Conservation (phyloP, 1,140 invertebrate genomes). For the Drosophila pruinosa region DNA sequence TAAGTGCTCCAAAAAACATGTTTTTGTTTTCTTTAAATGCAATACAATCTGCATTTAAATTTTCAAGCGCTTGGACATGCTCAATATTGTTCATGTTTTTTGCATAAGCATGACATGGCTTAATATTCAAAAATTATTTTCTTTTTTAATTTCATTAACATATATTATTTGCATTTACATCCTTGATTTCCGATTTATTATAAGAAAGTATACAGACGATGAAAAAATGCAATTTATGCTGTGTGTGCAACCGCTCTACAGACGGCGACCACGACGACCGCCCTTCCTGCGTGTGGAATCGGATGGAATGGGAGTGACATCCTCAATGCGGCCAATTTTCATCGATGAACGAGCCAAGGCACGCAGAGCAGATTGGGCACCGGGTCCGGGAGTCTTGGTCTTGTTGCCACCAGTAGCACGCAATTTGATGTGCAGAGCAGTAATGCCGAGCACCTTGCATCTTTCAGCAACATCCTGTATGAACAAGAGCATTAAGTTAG, state of each 20-base stretch:
- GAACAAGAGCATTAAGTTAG: conserved; percentile 5
- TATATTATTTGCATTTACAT: neutral
- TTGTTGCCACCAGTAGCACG: conserved; percentile 99
- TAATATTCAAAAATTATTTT: neutral
- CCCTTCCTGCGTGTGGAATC: conserved; percentile 99
- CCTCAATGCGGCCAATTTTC: conserved; percentile 99
- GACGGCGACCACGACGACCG: conserved; percentile 98
- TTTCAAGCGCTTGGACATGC: too few relatives aligned
- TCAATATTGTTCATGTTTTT: conserved; percentile 10
- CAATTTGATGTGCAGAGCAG: conserved; percentile 98
- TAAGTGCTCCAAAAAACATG: too few relatives aligned
- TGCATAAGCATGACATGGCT: too few relatives aligned
- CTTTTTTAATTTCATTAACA: neutral
- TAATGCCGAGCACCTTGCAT: conserved; percentile 98
- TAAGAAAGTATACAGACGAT: conserved; percentile 15
- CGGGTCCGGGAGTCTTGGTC: conserved; percentile 98
- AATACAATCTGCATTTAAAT: neutral
- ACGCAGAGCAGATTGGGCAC: conserved; percentile 98
- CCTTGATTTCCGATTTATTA: neutral
- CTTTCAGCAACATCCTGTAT: conserved; percentile 98
- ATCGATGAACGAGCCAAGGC: conserved; percentile 99
- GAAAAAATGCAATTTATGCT: conserved; percentile 15
- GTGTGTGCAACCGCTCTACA: conserved; percentile 87
- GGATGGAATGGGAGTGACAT: conserved; percentile 99
- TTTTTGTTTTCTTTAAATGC: too few relatives aligned